Evolutionary conservation across 2,797 vertebrate species (phyloP).

Genomic region (Ptychobarbus kaznakovi): DNA sequence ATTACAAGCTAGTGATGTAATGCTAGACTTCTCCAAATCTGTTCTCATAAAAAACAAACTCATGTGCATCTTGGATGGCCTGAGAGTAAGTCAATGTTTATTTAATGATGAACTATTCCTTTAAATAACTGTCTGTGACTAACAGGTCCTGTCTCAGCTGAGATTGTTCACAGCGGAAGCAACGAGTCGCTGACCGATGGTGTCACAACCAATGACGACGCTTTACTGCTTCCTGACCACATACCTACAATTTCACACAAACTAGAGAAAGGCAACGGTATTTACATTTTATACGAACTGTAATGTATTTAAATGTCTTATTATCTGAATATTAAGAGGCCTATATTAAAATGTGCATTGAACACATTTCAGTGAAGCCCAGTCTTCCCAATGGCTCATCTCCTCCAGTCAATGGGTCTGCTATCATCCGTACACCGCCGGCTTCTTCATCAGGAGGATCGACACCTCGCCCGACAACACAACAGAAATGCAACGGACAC

Average conservation of each 20-base stretch:
- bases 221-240: slow-evolving; percentile 63
- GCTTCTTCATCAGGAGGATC: slow-evolving; percentile 46
- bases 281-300: background rate
- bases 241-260: slow-evolving; percentile 35
- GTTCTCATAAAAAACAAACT: background rate
- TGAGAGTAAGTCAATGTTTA: background rate
- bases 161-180: slow-evolving; percentile 57
- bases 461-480: slow-evolving; percentile 1
- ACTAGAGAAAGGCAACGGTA: slow-evolving; percentile 59
- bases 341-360: background rate
- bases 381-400: slow-evolving; percentile 20
- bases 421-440: slow-evolving; percentile 65
- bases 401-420: slow-evolving; percentile 44
- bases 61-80: background rate
- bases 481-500: slow-evolving; percentile 41
- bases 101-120: background rate
- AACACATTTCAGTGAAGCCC: slow-evolving; percentile 48
- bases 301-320: background rate
- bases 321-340: background rate
- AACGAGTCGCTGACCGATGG: slow-evolving; percentile 62
- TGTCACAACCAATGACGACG: slow-evolving; percentile 62
- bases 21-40: background rate
- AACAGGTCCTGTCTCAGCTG: slow-evolving; percentile 47
- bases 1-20: background rate
- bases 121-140: slow-evolving; percentile 33